Conservation (phyloP, 2,888 invertebrate genomes). For the Melikaiella ostensackeni region DNA sequence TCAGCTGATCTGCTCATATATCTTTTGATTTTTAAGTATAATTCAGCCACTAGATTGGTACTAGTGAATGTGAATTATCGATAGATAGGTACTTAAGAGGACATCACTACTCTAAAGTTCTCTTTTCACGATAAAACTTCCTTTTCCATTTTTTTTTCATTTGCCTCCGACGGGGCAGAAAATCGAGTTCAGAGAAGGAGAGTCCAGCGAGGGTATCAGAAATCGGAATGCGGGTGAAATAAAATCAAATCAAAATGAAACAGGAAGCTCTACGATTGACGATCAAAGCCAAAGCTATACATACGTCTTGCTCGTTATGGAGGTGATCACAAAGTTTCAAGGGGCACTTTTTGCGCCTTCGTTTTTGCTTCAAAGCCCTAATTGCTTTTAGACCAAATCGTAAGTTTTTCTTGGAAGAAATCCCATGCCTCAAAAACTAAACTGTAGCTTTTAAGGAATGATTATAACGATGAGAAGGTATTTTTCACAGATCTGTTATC, state of each 20-base stretch:
- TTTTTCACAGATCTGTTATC: no score
- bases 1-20: no score
- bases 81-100: slow-evolving; percentile 9
- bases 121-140: slow-evolving; percentile 9
- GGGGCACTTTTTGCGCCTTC: slow-evolving; percentile 9
- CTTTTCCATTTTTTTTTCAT: background rate
- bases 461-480: no score
- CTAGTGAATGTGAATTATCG: background rate
- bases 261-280: slow-evolving; percentile 59
- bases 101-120: slow-evolving; percentile 14
- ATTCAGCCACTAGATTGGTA: background rate
- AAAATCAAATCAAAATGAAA: slow-evolving; percentile 73
- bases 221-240: slow-evolving; percentile 72
- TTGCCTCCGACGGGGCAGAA: background rate
- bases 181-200: slow-evolving; percentile 5
- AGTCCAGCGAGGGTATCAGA: slow-evolving; percentile 45
- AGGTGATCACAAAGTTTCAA: slow-evolving; percentile 33
- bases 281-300: slow-evolving; percentile 63
- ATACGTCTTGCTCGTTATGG: slow-evolving; percentile 31
- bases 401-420: background rate
- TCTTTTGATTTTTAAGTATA: no score
- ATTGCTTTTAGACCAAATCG: slow-evolving; percentile 17
- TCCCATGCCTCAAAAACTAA: background rate
- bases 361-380: slow-evolving; percentile 2
- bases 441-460: background rate